phyloP scores from a whole-genome alignment of 1,140 invertebrate genomes.

The Lepidurus couesii region DNA sequence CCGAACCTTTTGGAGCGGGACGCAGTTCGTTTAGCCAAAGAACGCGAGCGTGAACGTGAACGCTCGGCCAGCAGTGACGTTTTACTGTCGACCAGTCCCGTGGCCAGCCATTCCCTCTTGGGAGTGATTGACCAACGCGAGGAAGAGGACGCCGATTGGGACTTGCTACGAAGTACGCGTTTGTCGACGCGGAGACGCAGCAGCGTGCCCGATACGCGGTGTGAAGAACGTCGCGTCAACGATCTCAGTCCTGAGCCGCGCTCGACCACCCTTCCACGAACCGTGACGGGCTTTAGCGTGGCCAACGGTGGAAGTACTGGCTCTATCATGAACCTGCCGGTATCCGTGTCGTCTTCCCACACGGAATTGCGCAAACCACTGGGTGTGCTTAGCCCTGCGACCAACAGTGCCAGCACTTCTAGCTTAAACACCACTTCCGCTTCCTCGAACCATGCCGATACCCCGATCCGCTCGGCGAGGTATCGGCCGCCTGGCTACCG shows the following conservation, averaged over 20 bases:
- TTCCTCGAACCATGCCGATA: constrained; percentile 45
- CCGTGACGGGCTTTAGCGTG: constrained; percentile 38
- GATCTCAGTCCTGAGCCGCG: constrained; percentile 51
- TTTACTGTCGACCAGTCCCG: constrained; percentile 32
- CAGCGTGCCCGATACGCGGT: constrained; percentile 62
- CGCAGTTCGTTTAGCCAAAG: constrained; percentile 29
- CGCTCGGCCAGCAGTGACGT: constrained; percentile 36
- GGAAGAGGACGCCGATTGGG: constrained; percentile 34
- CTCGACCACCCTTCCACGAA: constrained; percentile 58
- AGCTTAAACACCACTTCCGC: constrained; percentile 35
- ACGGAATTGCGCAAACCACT: constrained; percentile 62
- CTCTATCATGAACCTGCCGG: constrained; percentile 41
- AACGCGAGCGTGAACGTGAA: constrained; percentile 33
- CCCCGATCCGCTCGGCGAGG: constrained; percentile 67
- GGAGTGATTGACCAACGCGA: constrained; percentile 33
- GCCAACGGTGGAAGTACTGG: constrained; percentile 34
- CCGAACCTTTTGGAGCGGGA: constrained; percentile 35
- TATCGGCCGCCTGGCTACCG: constrained; percentile 76
- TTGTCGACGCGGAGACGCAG: constrained; percentile 55
- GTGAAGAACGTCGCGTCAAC: constrained; percentile 55
- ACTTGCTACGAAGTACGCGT: constrained; percentile 30
- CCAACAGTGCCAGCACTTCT: constrained; percentile 34
- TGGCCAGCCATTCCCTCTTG: constrained; percentile 31
- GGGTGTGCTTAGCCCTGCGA: constrained; percentile 48
- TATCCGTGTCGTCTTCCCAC: constrained; percentile 43